phyloP scores from a whole-genome alignment of 2,113 vertebrate species.

The Corapipo altera region DNA sequence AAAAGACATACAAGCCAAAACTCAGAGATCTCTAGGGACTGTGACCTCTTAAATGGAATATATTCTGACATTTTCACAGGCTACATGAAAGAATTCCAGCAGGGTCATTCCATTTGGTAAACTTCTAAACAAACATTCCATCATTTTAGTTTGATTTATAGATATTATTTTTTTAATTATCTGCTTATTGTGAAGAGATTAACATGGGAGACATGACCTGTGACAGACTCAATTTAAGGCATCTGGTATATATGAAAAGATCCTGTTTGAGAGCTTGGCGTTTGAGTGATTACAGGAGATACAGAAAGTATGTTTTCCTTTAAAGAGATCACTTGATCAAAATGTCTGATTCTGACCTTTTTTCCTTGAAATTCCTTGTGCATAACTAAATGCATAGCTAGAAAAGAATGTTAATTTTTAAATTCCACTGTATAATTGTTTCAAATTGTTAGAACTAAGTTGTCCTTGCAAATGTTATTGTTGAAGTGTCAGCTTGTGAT shows the following conservation, averaged over 20 bases:
- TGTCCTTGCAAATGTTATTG: rapidly evolving
- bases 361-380: constrained; percentile 33
- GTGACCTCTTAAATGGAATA: constrained; percentile 77
- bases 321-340: constrained; percentile 46
- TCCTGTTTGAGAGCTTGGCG: constrained; percentile 10
- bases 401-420: constrained; percentile 18
- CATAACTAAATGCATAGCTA: constrained; percentile 16
- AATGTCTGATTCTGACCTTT: constrained; percentile 23
- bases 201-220: constrained; percentile 49
- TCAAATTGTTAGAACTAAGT: background rate
- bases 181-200: constrained; percentile 68
- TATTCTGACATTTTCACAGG: constrained; percentile 82
- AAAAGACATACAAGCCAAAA: constrained; percentile 79
- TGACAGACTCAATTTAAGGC: constrained; percentile 44
- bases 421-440: background rate
- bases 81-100: constrained; percentile 76
- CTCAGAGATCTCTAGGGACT: constrained; percentile 76
- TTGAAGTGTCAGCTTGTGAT: background rate
- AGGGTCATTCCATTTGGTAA: constrained; percentile 74
- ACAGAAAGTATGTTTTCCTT: constrained; percentile 57
- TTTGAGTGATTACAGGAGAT: constrained; percentile 63
- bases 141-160: constrained; percentile 70
- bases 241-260: constrained; percentile 55
- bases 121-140: constrained; percentile 71
- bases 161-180: constrained; percentile 37